Evolutionary conservation across 2,888 invertebrate species (phyloP).

Genomic region (Anoplius nigerrimus): DNA sequence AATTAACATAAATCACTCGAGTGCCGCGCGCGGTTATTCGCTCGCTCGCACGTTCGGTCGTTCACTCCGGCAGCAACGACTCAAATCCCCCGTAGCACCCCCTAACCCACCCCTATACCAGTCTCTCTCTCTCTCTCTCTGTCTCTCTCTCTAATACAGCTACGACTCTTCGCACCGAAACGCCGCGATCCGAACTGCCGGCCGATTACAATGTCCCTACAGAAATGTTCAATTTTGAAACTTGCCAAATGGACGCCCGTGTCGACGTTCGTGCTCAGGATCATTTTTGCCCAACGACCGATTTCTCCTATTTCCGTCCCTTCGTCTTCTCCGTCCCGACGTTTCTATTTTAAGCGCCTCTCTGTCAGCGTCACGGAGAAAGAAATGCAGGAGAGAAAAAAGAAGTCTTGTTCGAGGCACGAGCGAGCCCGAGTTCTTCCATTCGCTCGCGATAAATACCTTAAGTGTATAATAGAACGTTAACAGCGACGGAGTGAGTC

Average conservation of each 20-base stretch:
- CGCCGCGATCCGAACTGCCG: constrained; percentile 18
- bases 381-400: no score
- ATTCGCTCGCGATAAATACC: no score
- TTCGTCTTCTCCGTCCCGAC: constrained; percentile 18
- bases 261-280: constrained; percentile 25
- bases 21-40: constrained; percentile 49
- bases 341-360: not conserved
- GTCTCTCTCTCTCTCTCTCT: constrained; percentile 22
- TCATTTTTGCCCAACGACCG: constrained; percentile 35
- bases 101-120: constrained; percentile 27
- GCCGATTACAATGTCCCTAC: constrained; percentile 54
- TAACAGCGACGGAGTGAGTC: no score
- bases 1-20: constrained; percentile 66
- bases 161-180: no score
- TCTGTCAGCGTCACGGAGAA: no score
- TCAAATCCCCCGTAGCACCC: constrained; percentile 27
- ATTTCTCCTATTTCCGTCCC: constrained; percentile 26
- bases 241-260: constrained; percentile 25
- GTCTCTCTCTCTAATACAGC: constrained; percentile 15
- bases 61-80: constrained; percentile 22
- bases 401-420: no score
- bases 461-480: no score
- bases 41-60: constrained; percentile 41
- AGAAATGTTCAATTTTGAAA: constrained; percentile 61
- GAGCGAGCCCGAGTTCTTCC: no score